Percentiles rank a stretch among this genome's conserved stretches.
Evolutionary conservation across 2,888 invertebrate genomes (phyloP).

Genomic region (Apomyelois bistriatella): DNA sequence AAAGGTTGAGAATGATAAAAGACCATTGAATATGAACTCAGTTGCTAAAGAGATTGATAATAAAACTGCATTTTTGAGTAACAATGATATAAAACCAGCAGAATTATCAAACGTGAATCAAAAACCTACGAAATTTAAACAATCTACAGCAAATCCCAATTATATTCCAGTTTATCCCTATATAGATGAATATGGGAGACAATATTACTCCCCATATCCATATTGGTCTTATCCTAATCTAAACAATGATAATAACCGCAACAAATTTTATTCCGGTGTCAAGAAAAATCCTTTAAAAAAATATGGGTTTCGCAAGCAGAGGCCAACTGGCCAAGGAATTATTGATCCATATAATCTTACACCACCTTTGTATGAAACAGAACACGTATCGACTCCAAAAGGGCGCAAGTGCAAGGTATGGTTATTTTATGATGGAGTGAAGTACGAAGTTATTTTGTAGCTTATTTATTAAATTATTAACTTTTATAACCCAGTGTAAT

Average conservation of each 20-base stretch:
- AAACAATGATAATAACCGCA: neutral
- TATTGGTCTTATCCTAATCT: constrained; percentile 4
- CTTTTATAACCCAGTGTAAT: constrained; percentile 1
- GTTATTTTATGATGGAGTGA: constrained; percentile 55
- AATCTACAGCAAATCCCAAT: constrained; percentile 3
- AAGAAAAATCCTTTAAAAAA: constrained; percentile 3
- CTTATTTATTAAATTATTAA: neutral
- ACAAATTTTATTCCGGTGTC: neutral
- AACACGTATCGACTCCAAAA: constrained; percentile 33
- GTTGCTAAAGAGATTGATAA: neutral
- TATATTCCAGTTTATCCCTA: neutral
- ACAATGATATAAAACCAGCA: neutral
- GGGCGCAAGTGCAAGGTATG: constrained; percentile 52
- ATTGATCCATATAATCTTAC: neutral
- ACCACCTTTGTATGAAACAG: constrained; percentile 33
- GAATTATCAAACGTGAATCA: constrained; percentile 15
- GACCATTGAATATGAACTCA: neutral
- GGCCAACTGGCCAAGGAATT: neutral
- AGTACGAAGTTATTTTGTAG: constrained; percentile 54
- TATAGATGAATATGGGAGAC: neutral
- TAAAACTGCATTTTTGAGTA: neutral
- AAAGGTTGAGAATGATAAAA: neutral
- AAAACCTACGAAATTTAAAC: constrained; percentile 13
- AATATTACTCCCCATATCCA: constrained; percentile 13
- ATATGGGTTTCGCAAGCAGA: neutral